Evolutionary conservation across 2,888 invertebrate genomes (phyloP), one percentile per base, ranked within the genome.

Genomic region (Melipona beecheii): DNA sequence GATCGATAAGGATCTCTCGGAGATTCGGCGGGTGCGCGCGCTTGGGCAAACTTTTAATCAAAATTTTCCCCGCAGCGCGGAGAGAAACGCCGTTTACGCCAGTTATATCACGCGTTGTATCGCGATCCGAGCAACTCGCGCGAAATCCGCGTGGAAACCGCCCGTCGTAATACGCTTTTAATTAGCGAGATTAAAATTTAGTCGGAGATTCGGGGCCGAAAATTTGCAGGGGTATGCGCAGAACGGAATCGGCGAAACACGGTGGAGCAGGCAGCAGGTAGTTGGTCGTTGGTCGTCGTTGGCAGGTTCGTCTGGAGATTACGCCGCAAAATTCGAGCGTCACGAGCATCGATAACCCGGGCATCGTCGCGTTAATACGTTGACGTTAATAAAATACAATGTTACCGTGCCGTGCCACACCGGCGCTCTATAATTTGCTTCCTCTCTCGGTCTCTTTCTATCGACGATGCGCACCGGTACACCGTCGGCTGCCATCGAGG

Each of bases 301-400:
- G 19, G 62, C 21, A 64, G 69, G 54, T 56, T 64, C 17, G 69
- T 58, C 78, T 66, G 24, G 70, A 78, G 71, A 81, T 81, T 71
- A 50, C 56, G 36, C 27, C 19, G 54, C 24, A 62, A 72, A 83
- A 76, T 83, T 83, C 54, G 60, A 31, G 21, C 69, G 56, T 75
- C 43, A n/a, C 43, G 4, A 58, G 52, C 71, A 75, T 68, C 83
- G 76, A 83, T 76, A 56, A 56, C 52, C 83, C 54, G 24, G 15
- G 36, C 68, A 68, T 56, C 56, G 65, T 66, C 24, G 65, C 60
- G 75, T 82, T 83, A 70, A 71, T 75, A 72, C 83, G 62, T 43
- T 13, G 50, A 36, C 76, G 83, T 83, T 83, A 83, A 83, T 83
- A 76, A 83, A 83, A 83, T 76, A 85, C 60, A 60, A 60, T 58